These are phyloP conservation scores for Ophioderma brevispina DNA, from an alignment of 35 echinoderm and acorn worm species.

Conservation along the genomic window DNA sequence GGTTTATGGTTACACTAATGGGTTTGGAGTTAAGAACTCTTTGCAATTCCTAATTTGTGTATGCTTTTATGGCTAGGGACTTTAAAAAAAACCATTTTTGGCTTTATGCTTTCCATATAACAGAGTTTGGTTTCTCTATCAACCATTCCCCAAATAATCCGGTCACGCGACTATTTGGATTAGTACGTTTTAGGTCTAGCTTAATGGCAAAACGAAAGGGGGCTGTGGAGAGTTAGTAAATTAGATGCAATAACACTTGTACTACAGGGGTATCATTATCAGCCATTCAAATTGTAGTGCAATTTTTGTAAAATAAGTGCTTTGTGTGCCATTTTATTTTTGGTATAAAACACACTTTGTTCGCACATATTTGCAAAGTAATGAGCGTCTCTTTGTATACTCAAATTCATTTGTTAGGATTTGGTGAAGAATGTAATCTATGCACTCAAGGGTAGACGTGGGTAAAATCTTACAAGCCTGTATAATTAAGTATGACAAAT, in stretches of 20 bases:
- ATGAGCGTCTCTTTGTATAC: too few species aligned
- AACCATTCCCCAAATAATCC: background rate
- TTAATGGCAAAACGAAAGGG: background rate
- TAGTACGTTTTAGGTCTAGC: background rate
- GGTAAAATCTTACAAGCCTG: too few species aligned
- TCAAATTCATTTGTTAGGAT: too few species aligned
- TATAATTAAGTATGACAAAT: too few species aligned
- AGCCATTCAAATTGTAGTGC: too few species aligned
- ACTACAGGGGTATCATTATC: background rate
- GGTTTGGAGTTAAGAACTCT: background rate
- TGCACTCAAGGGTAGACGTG: too few species aligned
- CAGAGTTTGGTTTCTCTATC: background rate
- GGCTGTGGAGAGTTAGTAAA: background rate
- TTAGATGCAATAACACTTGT: background rate
- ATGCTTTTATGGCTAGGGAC: slow-evolving; percentile 8
- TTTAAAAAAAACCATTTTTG: slow-evolving; percentile 10
- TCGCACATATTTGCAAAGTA: too few species aligned
- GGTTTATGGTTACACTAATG: slow-evolving; percentile 5
- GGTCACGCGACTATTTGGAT: background rate
- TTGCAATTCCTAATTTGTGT: background rate
- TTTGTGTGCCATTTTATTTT: too few species aligned
- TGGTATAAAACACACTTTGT: too few species aligned
- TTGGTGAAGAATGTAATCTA: too few species aligned
- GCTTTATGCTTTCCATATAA: background rate
- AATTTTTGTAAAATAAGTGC: too few species aligned